A percentile compares a stretch with the other conserved stretches of the same genome.
phyloP scores from a whole-genome alignment of 2,113 vertebrate genomes.

The Setophaga kirtlandii region DNA sequence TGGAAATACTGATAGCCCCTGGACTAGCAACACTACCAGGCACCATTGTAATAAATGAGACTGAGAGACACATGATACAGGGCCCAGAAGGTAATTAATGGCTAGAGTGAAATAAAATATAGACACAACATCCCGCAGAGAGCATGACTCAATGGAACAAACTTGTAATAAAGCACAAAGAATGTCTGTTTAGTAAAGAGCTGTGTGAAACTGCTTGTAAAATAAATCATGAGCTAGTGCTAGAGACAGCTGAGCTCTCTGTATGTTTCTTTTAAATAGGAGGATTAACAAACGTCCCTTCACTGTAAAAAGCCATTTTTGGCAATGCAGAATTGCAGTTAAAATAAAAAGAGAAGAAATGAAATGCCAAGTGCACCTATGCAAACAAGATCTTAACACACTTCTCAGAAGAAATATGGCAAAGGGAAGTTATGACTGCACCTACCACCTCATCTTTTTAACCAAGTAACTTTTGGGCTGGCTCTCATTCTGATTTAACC shows the following conservation, averaged over 20 bases:
- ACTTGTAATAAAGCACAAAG: constrained; percentile 76
- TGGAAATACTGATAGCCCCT: constrained; percentile 76
- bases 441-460: background rate
- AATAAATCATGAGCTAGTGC: constrained; percentile 71
- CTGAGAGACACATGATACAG: constrained; percentile 69
- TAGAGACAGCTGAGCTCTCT: constrained; percentile 52
- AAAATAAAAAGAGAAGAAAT: constrained; percentile 48
- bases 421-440: background rate
- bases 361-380: constrained; percentile 52
- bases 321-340: constrained; percentile 10
- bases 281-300: constrained; percentile 35
- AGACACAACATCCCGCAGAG: constrained; percentile 66
- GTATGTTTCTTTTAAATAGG: constrained; percentile 64
- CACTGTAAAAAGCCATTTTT: constrained; percentile 59
- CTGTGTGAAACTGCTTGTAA: constrained; percentile 70
- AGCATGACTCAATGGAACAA: constrained; percentile 78
- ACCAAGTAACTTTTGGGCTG: background rate
- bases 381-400: constrained; percentile 33
- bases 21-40: constrained; percentile 65
- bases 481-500: background rate
- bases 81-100: constrained; percentile 78
- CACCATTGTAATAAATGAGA: constrained; percentile 73
- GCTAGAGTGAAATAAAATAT: constrained; percentile 74
- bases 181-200: constrained; percentile 67
- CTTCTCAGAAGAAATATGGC: background rate